These are phyloP conservation scores for Spilarctia lutea DNA, from an alignment of 2,888 invertebrate genomes.

Conservation along the genomic window DNA sequence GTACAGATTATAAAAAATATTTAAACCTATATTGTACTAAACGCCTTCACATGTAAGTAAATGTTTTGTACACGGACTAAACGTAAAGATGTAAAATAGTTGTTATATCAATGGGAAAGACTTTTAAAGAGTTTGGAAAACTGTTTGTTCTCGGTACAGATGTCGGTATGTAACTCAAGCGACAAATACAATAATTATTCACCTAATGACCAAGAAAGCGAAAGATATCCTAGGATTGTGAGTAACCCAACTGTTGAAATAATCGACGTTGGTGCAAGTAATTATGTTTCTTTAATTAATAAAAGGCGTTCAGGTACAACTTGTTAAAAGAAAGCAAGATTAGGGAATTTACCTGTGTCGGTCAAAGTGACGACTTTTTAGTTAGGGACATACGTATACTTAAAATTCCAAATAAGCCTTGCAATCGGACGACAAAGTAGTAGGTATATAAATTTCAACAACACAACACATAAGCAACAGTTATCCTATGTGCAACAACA, in stretches of 20 bases:
- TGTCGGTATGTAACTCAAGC: too few species aligned
- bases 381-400: not conserved
- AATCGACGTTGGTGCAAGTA: not conserved
- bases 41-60: not conserved
- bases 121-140: not conserved
- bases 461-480: constrained; percentile 35
- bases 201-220: not conserved
- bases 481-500: constrained; percentile 24
- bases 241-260: not conserved
- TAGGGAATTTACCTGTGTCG: not conserved
- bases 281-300: not conserved
- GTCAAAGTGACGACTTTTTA: not conserved
- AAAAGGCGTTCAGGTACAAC: not conserved
- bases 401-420: not conserved
- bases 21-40: not conserved
- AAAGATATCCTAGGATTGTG: not conserved
- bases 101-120: not conserved
- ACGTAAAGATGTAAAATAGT: not conserved
- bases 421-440: constrained; percentile 15
- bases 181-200: not conserved
- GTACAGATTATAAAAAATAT: not conserved
- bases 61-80: too few species aligned
- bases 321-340: not conserved
- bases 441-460: constrained; percentile 32
- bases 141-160: not conserved